These are phyloP conservation scores for Entomobrya multifasciata DNA, from an alignment of 2,888 invertebrate genomes.

Conservation along the genomic window DNA sequence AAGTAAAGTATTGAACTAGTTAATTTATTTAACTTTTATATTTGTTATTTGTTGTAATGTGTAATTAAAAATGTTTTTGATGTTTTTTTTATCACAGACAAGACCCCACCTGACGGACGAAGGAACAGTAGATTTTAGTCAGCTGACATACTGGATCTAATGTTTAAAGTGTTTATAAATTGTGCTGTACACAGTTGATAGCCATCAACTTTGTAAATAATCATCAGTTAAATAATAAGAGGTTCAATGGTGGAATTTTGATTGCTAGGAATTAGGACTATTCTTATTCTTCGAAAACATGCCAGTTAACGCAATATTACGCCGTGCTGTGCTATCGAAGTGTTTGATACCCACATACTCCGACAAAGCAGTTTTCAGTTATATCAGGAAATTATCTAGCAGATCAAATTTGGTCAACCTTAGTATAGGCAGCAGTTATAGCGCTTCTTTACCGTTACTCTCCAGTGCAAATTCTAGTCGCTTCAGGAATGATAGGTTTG, in stretches of 20 bases:
- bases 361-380: neutral
- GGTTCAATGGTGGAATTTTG: neutral
- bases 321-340: neutral
- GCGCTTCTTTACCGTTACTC: neutral
- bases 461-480: slow-evolving; percentile 50
- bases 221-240: too few species aligned
- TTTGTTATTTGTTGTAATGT: too few species aligned
- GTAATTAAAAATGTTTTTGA: too few species aligned
- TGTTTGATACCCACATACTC: neutral
- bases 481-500: neutral
- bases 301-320: neutral
- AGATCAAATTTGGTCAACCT: slow-evolving; percentile 1
- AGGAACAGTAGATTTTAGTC: too few species aligned
- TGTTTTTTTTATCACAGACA: too few species aligned
- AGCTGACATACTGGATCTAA: too few species aligned
- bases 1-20: too few species aligned
- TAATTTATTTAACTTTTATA: too few species aligned
- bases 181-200: too few species aligned
- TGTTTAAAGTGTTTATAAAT: too few species aligned
- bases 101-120: too few species aligned
- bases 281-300: neutral
- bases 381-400: neutral
- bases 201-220: too few species aligned
- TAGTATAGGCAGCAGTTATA: neutral
- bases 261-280: neutral